These are phyloP conservation scores for Pionites leucogaster DNA, from an alignment of 2,113 vertebrate species.

Conservation along the genomic window DNA sequence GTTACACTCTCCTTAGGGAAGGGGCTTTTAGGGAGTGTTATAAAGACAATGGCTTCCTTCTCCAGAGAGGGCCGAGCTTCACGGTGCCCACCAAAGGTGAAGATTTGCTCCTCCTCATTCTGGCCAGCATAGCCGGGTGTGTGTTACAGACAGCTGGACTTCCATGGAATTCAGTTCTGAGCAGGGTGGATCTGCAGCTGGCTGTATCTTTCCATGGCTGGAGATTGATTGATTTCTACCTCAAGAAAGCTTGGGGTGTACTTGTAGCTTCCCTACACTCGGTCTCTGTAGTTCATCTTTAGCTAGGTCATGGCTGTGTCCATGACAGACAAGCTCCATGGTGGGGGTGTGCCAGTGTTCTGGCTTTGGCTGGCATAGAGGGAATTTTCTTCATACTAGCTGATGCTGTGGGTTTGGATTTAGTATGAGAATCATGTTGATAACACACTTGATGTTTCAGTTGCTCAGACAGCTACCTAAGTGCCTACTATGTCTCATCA, in stretches of 20 bases:
- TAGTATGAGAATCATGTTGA: not conserved
- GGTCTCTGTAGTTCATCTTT: not conserved
- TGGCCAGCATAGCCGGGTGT: not conserved
- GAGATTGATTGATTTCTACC: slow-evolving; percentile 44
- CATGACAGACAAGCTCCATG: not conserved
- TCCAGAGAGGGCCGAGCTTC: not conserved
- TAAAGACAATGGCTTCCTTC: not conserved
- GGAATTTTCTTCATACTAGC: not conserved
- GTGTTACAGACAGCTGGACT: not conserved
- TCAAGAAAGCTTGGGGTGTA: slow-evolving; percentile 28
- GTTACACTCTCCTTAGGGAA: not conserved
- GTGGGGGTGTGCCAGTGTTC: not conserved
- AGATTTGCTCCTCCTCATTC: not conserved
- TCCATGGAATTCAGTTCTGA: not conserved
- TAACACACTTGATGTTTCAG: not conserved
- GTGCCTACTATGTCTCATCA: not conserved
- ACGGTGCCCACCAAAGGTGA: not conserved
- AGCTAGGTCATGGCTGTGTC: not conserved
- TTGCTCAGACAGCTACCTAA: not conserved
- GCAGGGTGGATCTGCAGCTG: not conserved
- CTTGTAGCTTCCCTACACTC: not conserved
- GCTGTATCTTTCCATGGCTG: slow-evolving; percentile 8
- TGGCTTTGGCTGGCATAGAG: not conserved
- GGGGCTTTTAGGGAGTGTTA: not conserved
- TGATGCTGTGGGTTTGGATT: not conserved